These are phyloP conservation scores for Andricus grossulariae DNA, from an alignment of 1,140 invertebrate species.

Conservation along the genomic window DNA sequence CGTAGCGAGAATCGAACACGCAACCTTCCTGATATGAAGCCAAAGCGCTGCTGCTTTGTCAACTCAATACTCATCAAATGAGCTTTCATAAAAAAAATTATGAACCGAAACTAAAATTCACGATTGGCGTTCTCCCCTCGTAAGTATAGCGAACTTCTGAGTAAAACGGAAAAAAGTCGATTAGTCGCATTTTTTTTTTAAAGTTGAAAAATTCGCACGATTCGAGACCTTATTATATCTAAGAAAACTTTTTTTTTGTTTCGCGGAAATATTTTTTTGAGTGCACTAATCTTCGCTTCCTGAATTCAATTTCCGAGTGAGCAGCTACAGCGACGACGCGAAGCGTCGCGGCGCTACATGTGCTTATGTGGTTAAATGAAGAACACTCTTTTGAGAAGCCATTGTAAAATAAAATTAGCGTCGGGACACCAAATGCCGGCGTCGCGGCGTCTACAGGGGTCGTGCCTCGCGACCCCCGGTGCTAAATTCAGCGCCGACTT, in stretches of 20 bases:
- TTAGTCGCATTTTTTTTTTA: neutral
- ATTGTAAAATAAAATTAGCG: slow-evolving; percentile 77
- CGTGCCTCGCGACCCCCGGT: slow-evolving; percentile 67
- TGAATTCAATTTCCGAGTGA: slow-evolving; percentile 42
- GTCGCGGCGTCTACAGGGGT: slow-evolving; percentile 71
- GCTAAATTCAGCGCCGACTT: slow-evolving; percentile 65
- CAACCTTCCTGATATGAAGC: too few species aligned
- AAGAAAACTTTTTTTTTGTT: slow-evolving; percentile 14
- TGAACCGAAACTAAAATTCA: too few species aligned
- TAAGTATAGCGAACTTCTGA: too few species aligned
- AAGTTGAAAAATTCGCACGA: neutral
- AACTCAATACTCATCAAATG: too few species aligned
- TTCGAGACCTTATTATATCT: too few species aligned
- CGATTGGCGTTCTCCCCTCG: too few species aligned
- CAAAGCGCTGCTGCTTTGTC: too few species aligned
- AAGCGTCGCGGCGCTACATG: slow-evolving; percentile 53
- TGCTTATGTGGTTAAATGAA: slow-evolving; percentile 34
- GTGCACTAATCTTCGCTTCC: slow-evolving; percentile 35
- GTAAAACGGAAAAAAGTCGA: too few species aligned
- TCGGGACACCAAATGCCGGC: slow-evolving; percentile 72
- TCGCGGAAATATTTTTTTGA: slow-evolving; percentile 8
- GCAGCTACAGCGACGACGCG: slow-evolving; percentile 52
- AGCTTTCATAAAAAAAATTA: too few species aligned
- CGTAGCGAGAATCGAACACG: too few species aligned
- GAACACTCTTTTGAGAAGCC: slow-evolving; percentile 45